Evolutionary conservation across 2,113 vertebrate species (phyloP).

Genomic region (Gyps fulvus): DNA sequence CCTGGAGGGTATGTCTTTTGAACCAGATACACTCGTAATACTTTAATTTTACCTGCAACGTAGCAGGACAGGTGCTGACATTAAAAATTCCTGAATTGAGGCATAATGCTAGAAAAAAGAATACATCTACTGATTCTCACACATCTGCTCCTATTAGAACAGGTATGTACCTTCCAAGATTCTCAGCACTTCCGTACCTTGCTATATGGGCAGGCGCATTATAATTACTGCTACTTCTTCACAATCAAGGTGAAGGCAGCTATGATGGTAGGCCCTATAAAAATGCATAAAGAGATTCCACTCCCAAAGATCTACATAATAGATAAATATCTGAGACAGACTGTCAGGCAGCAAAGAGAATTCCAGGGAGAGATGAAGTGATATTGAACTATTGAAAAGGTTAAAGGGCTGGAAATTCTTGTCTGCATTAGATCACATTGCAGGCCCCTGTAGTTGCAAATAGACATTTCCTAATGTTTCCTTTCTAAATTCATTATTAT

Average conservation of each 20-base stretch:
- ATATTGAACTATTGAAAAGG: not conserved
- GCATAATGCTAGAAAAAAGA: not conserved
- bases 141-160: not conserved
- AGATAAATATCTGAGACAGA: not conserved
- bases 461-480: not conserved
- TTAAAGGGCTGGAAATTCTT: not conserved
- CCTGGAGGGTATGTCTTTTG: not conserved
- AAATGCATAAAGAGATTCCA: not conserved
- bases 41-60: not conserved
- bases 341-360: not conserved
- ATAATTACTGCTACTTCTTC: not conserved
- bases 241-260: not conserved
- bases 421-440: not conserved
- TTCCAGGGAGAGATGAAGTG: not conserved
- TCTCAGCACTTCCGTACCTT: not conserved
- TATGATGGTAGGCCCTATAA: not conserved
- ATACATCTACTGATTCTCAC: not conserved
- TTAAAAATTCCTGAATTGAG: not conserved
- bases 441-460: not conserved
- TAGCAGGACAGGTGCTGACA: not conserved
- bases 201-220: fast-evolving
- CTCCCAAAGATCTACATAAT: not conserved
- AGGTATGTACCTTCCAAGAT: not conserved
- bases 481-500: not conserved
- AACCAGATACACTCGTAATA: not conserved